These are phyloP conservation scores for Halocynthia roretzi DNA, from an alignment of 23 tunicate species.

Conservation along the genomic window DNA sequence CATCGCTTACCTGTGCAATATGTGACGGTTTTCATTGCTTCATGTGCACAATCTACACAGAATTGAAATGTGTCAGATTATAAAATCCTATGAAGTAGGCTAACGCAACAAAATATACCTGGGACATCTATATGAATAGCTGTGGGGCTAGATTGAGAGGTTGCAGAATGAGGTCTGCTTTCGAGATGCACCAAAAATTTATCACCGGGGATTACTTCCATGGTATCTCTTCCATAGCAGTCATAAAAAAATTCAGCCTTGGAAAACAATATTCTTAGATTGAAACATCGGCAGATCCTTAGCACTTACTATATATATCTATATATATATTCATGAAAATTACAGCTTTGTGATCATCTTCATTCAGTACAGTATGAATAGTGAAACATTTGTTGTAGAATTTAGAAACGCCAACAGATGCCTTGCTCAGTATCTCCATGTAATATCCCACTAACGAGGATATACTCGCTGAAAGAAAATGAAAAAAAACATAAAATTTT, in stretches of 20 bases:
- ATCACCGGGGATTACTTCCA: constrained; percentile 13
- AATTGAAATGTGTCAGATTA: background rate
- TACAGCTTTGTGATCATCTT: constrained; percentile 1
- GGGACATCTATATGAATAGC: no score
- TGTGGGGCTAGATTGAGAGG: no score
- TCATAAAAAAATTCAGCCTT: constrained; percentile 40
- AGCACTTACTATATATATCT: no score
- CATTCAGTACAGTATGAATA: constrained; percentile 6
- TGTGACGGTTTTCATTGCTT: constrained; percentile 1
- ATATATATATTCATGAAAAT: background rate
- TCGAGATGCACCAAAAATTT: constrained; percentile 11
- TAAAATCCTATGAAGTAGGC: no score
- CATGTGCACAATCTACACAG: constrained; percentile 5
- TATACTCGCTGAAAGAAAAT: constrained; percentile 10
- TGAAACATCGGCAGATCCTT: no score
- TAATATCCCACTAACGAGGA: background rate
- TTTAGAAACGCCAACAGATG: background rate
- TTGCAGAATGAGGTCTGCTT: constrained; percentile 12
- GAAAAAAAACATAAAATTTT: background rate
- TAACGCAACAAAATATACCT: no score
- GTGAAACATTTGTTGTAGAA: constrained; percentile 10
- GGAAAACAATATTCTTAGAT: background rate
- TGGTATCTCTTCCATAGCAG: constrained; percentile 17
- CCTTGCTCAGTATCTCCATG: background rate
- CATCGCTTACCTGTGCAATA: constrained; percentile 1